A percentile compares a stretch with the other conserved stretches of the same genome.
Conservation (phyloP, 2,113 vertebrate genomes). For the Mirza zaza region DNA sequence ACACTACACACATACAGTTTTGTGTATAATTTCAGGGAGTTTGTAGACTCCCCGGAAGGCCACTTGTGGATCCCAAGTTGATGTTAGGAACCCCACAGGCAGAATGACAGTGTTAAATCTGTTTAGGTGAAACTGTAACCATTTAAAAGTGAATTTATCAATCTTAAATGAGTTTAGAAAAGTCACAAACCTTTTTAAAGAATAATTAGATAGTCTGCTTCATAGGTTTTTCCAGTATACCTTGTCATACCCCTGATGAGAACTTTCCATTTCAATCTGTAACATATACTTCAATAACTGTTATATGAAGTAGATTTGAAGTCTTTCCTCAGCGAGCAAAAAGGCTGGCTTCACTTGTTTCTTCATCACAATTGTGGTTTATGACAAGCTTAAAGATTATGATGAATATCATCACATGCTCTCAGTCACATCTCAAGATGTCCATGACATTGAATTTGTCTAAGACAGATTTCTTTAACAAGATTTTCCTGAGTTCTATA, state of each 20-base stretch:
- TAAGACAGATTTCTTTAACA: neutral
- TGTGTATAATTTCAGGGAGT: neutral
- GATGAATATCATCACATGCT: neutral
- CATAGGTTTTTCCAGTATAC: neutral
- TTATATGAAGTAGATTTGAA: neutral
- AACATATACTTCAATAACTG: neutral
- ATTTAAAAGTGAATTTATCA: neutral
- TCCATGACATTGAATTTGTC: neutral
- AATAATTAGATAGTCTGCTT: neutral
- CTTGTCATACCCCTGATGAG: neutral
- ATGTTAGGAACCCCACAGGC: neutral
- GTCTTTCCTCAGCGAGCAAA: neutral
- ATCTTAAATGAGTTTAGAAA: neutral
- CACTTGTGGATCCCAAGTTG: neutral
- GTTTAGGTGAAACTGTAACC: neutral
- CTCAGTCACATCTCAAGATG: neutral
- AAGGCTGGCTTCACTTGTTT: neutral
- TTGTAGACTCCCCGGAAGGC: neutral
- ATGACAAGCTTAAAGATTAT: neutral
- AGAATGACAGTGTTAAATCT: neutral
- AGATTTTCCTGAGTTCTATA: too few species aligned
- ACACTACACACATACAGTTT: neutral
- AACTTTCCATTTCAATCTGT: neutral
- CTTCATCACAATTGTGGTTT: neutral
- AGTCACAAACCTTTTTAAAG: neutral